phyloP scores from a whole-genome alignment of 2,113 vertebrate genomes.

The Tiliqua scincoides region DNA sequence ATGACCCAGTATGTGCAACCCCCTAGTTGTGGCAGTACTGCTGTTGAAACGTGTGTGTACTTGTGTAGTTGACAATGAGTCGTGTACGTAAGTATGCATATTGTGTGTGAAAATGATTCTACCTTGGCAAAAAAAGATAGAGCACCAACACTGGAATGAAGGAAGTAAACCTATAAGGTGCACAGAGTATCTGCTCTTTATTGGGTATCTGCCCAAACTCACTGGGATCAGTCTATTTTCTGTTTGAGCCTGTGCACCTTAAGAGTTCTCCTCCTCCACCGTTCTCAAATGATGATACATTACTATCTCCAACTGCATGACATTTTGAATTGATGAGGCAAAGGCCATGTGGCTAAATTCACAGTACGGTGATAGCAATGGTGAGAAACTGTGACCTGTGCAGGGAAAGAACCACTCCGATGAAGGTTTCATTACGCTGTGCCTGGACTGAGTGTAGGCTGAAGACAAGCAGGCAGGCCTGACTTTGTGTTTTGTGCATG shows the following conservation, averaged over 20 bases:
- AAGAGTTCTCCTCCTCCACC: no score
- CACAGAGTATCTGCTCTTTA: no score
- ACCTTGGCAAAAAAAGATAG: no score
- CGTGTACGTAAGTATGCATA: not conserved
- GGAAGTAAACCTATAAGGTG: no score
- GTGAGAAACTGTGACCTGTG: not conserved
- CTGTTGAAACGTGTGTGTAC: not conserved
- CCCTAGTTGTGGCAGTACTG: not conserved
- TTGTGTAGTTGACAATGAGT: not conserved
- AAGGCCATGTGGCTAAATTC: not conserved
- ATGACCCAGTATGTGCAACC: not conserved
- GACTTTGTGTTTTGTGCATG: not conserved
- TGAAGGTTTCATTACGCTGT: no score
- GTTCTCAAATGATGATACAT: not conserved
- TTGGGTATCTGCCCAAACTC: no score
- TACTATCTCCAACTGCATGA: not conserved
- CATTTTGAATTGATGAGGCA: not conserved
- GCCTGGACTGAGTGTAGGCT: not conserved
- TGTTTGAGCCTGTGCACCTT: no score
- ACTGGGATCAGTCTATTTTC: no score
- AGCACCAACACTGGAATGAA: no score
- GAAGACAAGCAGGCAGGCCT: not conserved
- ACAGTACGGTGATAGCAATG: no score
- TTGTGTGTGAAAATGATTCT: not conserved
- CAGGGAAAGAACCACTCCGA: not conserved